Conservation (phyloP, 2,888 invertebrate species). For the Epirrhoe tristata region DNA sequence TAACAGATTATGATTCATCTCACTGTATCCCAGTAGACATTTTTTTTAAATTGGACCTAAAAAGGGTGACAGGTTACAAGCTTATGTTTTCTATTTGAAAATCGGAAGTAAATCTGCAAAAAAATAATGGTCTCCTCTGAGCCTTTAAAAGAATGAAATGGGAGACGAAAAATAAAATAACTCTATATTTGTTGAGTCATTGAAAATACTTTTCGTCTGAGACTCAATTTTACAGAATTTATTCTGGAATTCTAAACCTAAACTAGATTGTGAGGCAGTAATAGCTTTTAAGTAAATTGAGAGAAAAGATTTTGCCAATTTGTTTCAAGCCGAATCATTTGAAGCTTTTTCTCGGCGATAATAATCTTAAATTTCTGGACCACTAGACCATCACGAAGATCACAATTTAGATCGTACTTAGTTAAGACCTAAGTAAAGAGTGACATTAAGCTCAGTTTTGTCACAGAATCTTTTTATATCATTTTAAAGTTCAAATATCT, state of each 20-base stretch:
- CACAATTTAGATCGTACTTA: slow-evolving; percentile 6
- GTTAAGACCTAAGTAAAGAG: background rate
- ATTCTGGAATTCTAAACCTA: slow-evolving; percentile 7
- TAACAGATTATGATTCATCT: too few relatives aligned
- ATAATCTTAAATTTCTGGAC: slow-evolving; percentile 11
- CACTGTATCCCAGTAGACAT: too few relatives aligned
- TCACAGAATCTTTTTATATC: too few relatives aligned
- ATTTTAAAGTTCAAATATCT: too few relatives aligned
- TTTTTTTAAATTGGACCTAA: too few relatives aligned
- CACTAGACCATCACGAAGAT: slow-evolving; percentile 15
- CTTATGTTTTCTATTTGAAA: too few relatives aligned
- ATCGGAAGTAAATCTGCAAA: too few relatives aligned
- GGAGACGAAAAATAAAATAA: background rate
- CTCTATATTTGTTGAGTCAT: slow-evolving; percentile 1
- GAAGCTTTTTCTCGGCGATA: slow-evolving; percentile 10
- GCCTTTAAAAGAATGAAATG: background rate
- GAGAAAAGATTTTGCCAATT: slow-evolving; percentile 23
- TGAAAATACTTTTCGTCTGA: background rate
- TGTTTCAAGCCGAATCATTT: slow-evolving; percentile 11
- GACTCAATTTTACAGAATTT: slow-evolving; percentile 1
- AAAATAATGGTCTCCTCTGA: too few relatives aligned
- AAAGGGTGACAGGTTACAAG: too few relatives aligned
- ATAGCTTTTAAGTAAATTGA: slow-evolving; percentile 22
- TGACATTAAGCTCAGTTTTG: too few relatives aligned
- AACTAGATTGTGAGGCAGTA: slow-evolving; percentile 17